These are phyloP conservation scores for Crypturellus tataupa DNA, from an alignment of 2,797 vertebrate genomes.

Conservation along the genomic window DNA sequence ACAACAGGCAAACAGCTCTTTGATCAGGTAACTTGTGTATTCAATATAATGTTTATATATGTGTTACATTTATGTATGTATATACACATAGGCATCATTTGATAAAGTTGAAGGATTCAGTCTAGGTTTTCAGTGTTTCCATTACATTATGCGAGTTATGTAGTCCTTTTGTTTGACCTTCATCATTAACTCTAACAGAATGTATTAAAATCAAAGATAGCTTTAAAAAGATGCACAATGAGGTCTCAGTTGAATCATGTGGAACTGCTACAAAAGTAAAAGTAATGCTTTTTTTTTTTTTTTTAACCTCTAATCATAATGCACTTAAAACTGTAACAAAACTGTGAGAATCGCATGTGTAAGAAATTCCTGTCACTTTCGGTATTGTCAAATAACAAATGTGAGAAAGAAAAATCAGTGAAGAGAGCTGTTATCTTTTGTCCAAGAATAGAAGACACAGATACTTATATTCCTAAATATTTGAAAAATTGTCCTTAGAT, in stretches of 20 bases:
- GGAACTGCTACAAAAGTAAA: background rate
- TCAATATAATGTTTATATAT: background rate
- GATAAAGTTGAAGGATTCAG: background rate
- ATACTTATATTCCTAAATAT: background rate
- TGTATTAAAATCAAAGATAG: background rate
- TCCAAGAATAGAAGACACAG: background rate
- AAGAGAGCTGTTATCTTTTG: background rate
- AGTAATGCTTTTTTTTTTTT: background rate
- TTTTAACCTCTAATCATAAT: background rate
- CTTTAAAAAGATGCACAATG: background rate
- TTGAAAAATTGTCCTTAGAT: background rate
- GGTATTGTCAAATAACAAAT: background rate
- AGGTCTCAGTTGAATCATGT: background rate
- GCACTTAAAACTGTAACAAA: background rate
- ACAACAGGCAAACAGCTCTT: conserved; percentile 98
- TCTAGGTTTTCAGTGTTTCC: background rate
- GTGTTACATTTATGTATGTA: background rate
- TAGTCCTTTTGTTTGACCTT: background rate
- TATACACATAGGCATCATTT: background rate
- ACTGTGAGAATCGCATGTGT: background rate
- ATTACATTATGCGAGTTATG: background rate
- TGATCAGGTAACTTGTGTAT: conserved; percentile 88
- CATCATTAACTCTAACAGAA: background rate
- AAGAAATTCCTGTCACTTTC: background rate
- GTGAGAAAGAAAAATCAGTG: background rate